Evolutionary conservation across 2,888 invertebrate genomes (phyloP), one percentile per base, ranked within the genome.

Genomic region (Lottia gigantea): DNA sequence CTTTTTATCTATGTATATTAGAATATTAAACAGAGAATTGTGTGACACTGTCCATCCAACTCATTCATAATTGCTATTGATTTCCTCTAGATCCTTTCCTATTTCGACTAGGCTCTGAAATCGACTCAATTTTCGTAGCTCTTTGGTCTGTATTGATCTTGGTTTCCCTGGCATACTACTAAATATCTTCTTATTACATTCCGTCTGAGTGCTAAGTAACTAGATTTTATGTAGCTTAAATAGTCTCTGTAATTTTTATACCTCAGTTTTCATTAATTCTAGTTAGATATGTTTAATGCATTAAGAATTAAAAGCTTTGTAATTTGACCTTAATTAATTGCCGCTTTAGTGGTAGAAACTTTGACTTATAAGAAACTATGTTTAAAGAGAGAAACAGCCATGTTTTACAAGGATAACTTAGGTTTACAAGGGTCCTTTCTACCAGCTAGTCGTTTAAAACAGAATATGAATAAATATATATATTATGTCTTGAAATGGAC

Each of bases 101-200:
- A n/a, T 14, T 55, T 11, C 19, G 19, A 55, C 55, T 55, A n/a
- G 23, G 19, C 55, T 12, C 55, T 23, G 23, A 55, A 67, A 61
- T 62, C 62, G 62, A 46, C 62, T 40, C 62, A 25, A 67, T 67
- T 55, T 67, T 67, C 67, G 61, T 45, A 26, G 46, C 62, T 47
- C 67, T 62, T 67, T 67, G 67, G 61, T 45, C 7, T 40, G 45
- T 62, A 67, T 67, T 67, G 67, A 67, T 67, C 62, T 40, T 45
- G 62, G 61, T 62, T 66, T 31, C 19, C n/a, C 23, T n/a, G n/a
- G 23, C 55, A 23, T 55, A 55, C 55, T 23, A 23, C 55, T 55
- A 55, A 55, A 55, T 55, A 55, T 19, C 55, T 55, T 55, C 55
- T 19, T 23, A 55, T 55, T 55, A 55, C 55, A 19, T 23, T 55